Evolutionary conservation across 2,888 invertebrate species (phyloP).

Genomic region (Torymus auratus): DNA sequence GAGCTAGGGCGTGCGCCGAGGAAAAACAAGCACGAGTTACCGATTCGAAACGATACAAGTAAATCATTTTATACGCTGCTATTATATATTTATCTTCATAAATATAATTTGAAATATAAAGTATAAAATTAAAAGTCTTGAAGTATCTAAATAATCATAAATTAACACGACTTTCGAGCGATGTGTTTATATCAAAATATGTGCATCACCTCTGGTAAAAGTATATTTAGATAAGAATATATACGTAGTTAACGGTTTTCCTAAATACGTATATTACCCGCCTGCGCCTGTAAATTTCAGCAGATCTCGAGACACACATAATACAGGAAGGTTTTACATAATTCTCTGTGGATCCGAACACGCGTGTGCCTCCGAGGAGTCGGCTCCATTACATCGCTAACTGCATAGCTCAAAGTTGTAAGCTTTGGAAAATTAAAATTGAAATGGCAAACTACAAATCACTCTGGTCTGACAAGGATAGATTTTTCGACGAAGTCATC

Average conservation of each 20-base stretch:
- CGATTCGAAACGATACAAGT: too few species aligned
- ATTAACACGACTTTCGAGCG: constrained; percentile 2
- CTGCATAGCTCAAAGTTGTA: constrained; percentile 3
- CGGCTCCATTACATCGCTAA: background rate
- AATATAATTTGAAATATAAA: too few species aligned
- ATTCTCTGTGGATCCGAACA: constrained; percentile 15
- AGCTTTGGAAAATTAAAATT: constrained; percentile 36
- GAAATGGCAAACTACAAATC: constrained; percentile 45
- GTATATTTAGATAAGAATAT: too few species aligned
- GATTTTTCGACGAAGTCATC: constrained; percentile 19
- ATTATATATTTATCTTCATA: too few species aligned
- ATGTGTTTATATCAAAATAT: background rate
- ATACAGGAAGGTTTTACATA: constrained; percentile 48
- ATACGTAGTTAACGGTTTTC: too few species aligned
- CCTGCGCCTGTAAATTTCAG: constrained; percentile 4
- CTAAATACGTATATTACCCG: too few species aligned
- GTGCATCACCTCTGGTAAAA: background rate
- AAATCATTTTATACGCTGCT: too few species aligned
- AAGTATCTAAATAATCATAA: background rate
- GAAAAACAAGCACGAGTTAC: too few species aligned
- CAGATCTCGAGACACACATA: background rate
- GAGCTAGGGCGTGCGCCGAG: too few species aligned
- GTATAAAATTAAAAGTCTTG: background rate
- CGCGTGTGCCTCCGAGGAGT: background rate
- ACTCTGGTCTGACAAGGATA: constrained; percentile 7